phyloP scores from a whole-genome alignment of 2,888 invertebrate species.

The Gerris lacustris region DNA sequence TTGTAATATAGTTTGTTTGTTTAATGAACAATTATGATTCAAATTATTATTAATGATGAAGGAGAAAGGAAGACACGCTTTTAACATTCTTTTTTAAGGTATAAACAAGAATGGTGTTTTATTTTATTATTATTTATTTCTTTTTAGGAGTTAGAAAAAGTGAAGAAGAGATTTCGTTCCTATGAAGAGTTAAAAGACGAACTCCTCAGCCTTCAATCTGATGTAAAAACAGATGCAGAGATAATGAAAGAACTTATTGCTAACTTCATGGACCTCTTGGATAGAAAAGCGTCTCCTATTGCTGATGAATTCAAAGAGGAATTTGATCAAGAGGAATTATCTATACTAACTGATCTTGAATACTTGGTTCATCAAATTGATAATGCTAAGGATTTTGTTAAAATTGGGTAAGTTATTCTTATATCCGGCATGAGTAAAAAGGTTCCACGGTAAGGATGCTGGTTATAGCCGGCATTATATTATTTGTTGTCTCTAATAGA shows the following conservation, averaged over 20 bases:
- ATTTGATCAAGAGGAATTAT: constrained; percentile 37
- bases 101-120: too few species aligned
- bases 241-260: constrained; percentile 46
- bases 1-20: too few species aligned
- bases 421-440: too few species aligned
- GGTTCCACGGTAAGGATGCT: neutral
- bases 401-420: constrained; percentile 41
- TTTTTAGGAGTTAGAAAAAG: constrained; percentile 36
- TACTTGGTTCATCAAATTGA: constrained; percentile 66
- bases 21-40: too few species aligned
- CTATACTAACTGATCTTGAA: constrained; percentile 52
- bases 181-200: constrained; percentile 55
- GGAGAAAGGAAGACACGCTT: too few species aligned
- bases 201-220: constrained; percentile 48
- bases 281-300: constrained; percentile 36
- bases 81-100: too few species aligned
- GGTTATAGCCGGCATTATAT: too few species aligned
- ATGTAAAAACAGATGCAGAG: constrained; percentile 55
- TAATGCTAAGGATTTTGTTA: constrained; percentile 57
- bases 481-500: too few species aligned
- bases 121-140: neutral
- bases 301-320: constrained; percentile 27
- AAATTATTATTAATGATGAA: too few species aligned
- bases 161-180: constrained; percentile 42
- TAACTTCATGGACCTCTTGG: constrained; percentile 40